Evolutionary conservation across 2,113 vertebrate genomes (phyloP), one percentile per base, ranked within the genome.

Genomic region (Pterocles gutturalis): DNA sequence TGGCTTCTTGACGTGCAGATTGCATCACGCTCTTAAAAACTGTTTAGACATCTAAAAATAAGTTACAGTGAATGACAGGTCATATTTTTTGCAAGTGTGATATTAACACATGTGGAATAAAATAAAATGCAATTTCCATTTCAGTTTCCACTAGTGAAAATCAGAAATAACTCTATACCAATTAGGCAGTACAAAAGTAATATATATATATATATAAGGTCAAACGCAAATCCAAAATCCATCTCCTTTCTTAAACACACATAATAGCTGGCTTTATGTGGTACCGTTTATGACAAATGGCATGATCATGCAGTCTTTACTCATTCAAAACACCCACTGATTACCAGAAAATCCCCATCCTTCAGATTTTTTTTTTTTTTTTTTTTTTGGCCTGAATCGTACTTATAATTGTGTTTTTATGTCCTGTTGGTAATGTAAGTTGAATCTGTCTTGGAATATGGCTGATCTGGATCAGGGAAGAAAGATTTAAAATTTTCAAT

Each of bases 311-410:
- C 95, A 94, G 95, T 95, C 92, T 96, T 96, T 97, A 97, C 96
- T 97, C 93, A 97, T 97, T 96, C 96, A 83, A 92, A 95, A 96
- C 95, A 93, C 90, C 94, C 96, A 97, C 89, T 97, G 95, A 96
- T 85, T 98, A 96, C 93, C 93, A 97, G 95, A 96, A 96, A 93
- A 96, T 95, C 96, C 96, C 85, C 95, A 95, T 97, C 90, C 70
- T 53, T 97, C 89, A 95, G 92, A 84, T 91, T 92, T 91, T 94
- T 84, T 81, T 79, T 65, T 61, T n/a, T n/a, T n/a, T n/a, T 79
- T 41, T 78, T 81, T 79, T 93, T 88, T 94, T 96, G 43, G 71
- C 79, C 85, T 92, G 95, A 96, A 76, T 95, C 8, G 87, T 93
- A 96, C 94, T 96, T 96, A 87, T 91, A 96, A 92, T 79, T 96